Evolutionary conservation across 2,888 invertebrate genomes (phyloP).

Genomic region (Endomychus coccineus): DNA sequence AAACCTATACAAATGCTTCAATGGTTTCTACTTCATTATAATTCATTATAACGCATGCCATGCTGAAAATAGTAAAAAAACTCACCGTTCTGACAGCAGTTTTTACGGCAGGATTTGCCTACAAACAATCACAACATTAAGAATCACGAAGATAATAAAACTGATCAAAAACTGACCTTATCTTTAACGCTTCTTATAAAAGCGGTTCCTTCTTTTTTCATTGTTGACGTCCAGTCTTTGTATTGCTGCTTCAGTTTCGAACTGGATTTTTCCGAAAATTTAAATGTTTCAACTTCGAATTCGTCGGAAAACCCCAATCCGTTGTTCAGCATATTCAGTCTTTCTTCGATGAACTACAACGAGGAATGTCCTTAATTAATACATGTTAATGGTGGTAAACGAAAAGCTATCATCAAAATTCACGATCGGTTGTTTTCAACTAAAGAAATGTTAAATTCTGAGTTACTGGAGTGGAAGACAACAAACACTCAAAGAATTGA

Average conservation of each 20-base stretch:
- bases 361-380: not conserved
- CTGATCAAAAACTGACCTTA: slow-evolving; percentile 54
- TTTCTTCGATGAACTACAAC: slow-evolving; percentile 85
- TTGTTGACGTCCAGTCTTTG: slow-evolving; percentile 72
- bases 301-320: slow-evolving; percentile 90
- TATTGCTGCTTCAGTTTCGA: slow-evolving; percentile 62
- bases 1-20: no score
- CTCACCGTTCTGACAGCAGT: slow-evolving; percentile 91
- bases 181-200: slow-evolving; percentile 83
- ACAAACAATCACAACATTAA: slow-evolving; percentile 42
- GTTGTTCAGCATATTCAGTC: slow-evolving; percentile 85
- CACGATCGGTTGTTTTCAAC: no score
- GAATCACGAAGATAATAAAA: not conserved
- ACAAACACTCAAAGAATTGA: slow-evolving; percentile 5
- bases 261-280: slow-evolving; percentile 58
- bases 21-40: no score
- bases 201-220: slow-evolving; percentile 73
- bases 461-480: no score
- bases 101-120: slow-evolving; percentile 92
- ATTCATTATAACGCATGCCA: no score
- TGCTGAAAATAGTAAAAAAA: no score
- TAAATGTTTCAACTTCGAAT: slow-evolving; percentile 84
- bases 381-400: not conserved
- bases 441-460: no score
- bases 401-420: no score